Evolutionary conservation across 2,888 invertebrate species (phyloP).

Genomic region (Brenthis ino): DNA sequence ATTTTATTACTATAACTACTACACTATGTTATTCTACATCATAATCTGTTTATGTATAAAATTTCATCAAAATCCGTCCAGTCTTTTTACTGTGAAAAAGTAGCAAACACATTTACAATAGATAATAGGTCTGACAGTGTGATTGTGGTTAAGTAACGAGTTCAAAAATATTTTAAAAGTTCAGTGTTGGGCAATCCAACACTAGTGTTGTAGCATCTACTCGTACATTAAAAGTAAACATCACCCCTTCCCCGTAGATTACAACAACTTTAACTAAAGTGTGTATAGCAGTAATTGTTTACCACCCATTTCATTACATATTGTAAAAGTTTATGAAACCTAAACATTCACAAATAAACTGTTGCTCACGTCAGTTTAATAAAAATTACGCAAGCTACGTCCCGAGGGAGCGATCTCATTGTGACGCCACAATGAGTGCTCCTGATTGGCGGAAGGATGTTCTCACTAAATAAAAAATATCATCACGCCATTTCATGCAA

Average conservation of each 20-base stretch:
- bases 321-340: slow-evolving; percentile 44
- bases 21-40: too few relatives aligned
- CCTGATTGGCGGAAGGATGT: slow-evolving; percentile 83
- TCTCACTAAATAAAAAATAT: slow-evolving; percentile 81
- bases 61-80: too few relatives aligned
- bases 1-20: too few relatives aligned
- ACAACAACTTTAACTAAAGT: slow-evolving; percentile 24
- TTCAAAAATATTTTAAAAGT: too few relatives aligned
- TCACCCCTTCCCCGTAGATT: slow-evolving; percentile 19
- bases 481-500: slow-evolving; percentile 81
- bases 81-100: too few relatives aligned
- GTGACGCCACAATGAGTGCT: slow-evolving; percentile 75
- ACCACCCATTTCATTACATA: slow-evolving; percentile 37
- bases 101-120: too few relatives aligned
- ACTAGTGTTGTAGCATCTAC: neutral
- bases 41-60: too few relatives aligned
- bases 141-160: too few relatives aligned
- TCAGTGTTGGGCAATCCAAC: too few relatives aligned
- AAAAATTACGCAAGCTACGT: slow-evolving; percentile 73
- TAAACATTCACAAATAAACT: slow-evolving; percentile 67
- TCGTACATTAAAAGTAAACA: slow-evolving; percentile 16
- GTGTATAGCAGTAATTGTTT: slow-evolving; percentile 31
- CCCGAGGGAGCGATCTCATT: slow-evolving; percentile 72
- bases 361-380: slow-evolving; percentile 75
- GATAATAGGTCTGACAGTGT: too few relatives aligned